These are phyloP conservation scores for Amblyornis subalaris DNA, from an alignment of 2,113 vertebrate genomes.

Conservation along the genomic window DNA sequence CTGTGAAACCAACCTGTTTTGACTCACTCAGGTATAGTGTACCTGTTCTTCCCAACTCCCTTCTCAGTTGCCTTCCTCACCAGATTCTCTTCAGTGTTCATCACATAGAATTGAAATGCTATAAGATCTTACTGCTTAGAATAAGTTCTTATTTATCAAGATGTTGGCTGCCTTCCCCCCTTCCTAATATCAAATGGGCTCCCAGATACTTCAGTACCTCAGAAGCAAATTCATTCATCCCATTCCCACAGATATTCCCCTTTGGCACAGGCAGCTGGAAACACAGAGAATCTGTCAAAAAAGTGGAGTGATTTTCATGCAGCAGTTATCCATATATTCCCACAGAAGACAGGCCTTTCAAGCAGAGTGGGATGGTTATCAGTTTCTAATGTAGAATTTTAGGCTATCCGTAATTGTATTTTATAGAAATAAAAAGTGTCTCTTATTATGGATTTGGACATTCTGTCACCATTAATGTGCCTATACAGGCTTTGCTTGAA, in stretches of 20 bases:
- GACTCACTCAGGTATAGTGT: not conserved
- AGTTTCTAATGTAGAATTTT: not conserved
- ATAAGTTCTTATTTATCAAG: not conserved
- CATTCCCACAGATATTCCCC: not conserved
- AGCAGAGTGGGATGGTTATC: not conserved
- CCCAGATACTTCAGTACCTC: not conserved
- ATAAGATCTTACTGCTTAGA: not conserved
- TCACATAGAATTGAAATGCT: not conserved
- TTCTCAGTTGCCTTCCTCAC: not conserved
- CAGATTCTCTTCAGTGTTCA: not conserved
- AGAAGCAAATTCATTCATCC: not conserved
- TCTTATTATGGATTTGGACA: conserved; percentile 30
- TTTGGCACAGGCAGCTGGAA: not conserved
- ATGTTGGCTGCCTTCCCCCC: not conserved
- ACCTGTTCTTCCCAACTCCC: not conserved
- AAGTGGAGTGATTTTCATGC: not conserved
- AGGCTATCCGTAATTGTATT: not conserved
- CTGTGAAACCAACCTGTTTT: not conserved
- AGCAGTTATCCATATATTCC: not conserved
- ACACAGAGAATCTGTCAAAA: not conserved
- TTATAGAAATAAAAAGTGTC: conserved; percentile 33
- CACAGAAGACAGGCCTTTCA: not conserved
- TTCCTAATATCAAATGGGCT: not conserved
- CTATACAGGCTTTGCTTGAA: conserved; percentile 44
- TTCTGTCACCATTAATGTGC: conserved; percentile 35